A percentile compares a stretch with the other conserved stretches of the same genome.
Evolutionary conservation across 2,113 vertebrate genomes (phyloP).

Genomic region (Hucho hucho): DNA sequence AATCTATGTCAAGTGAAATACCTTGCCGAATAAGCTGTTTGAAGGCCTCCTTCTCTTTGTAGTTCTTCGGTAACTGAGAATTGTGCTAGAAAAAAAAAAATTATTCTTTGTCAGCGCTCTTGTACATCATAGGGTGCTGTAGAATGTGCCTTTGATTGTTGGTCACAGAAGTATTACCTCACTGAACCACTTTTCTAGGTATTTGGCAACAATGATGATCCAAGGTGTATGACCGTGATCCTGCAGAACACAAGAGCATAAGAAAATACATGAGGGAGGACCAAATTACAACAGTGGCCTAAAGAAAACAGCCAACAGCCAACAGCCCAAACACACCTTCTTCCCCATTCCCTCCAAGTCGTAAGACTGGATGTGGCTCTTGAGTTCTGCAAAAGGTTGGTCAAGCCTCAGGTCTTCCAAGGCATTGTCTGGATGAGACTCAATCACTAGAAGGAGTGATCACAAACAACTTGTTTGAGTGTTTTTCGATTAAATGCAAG

Average conservation of each 20-base stretch:
- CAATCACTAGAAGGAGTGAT: conserved; percentile 78
- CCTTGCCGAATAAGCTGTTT: conserved; percentile 90
- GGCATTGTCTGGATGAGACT: conserved; percentile 95
- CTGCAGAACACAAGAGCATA: conserved; percentile 60
- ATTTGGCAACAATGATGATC: conserved; percentile 92
- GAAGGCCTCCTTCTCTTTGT: conserved; percentile 96
- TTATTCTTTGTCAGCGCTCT: not conserved
- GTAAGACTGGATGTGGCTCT: conserved; percentile 83
- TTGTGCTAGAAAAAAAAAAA: conserved; percentile 72
- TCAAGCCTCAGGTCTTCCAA: conserved; percentile 93
- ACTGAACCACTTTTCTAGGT: conserved; percentile 86
- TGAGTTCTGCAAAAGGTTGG: conserved; percentile 87
- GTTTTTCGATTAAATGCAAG: not conserved
- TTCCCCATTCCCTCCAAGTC: conserved; percentile 91
- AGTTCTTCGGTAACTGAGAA: conserved; percentile 84
- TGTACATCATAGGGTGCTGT: not conserved
- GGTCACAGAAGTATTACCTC: conserved; percentile 73
- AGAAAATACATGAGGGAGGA: not conserved
- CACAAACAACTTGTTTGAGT: not conserved
- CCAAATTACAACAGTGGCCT: not conserved
- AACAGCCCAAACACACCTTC: conserved; percentile 76
- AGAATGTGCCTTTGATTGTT: not conserved
- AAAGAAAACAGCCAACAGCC: not conserved
- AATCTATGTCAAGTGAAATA: conserved; percentile 51
- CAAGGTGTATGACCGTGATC: conserved; percentile 97